Base-by-base conservation (phyloP, 2,888 invertebrate genomes). In the Platycheirus rosarum region DNA sequence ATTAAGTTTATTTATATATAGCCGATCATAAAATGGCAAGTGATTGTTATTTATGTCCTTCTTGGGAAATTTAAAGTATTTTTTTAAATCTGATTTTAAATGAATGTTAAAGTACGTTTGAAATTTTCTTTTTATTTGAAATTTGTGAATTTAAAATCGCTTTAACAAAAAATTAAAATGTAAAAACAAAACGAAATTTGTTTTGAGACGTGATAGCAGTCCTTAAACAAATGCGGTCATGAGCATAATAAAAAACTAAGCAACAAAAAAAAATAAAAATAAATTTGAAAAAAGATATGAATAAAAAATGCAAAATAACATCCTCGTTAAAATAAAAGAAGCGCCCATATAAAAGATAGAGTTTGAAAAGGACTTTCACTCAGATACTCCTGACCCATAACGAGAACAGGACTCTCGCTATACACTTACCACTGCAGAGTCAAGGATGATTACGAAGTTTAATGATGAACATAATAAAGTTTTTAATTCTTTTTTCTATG, bases 401-500 rank as follows among this genome's bases (percentile, higher is more conserved):
- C 60, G 66, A 49, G 9, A 32, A 32, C 8, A 32, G 8, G 29
- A 7, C 2, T 32, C 8, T 32, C n/a, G n/a, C 29, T 32, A 32
- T 32, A 32, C 8, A 5, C 6, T 23, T 7, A 18, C 44, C 46
- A n/a, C 29, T 66, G 29, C 29, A 48, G 29, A 62, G 62, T 73
- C 71, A 40, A 71, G 32, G 68, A 73, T 69, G 62, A 49, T 69
- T 79, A 79, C 57, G 48, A 73, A 69, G 53, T 70, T 75, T 75
- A 75, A 75, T 75, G 80, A 75, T 70, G 80, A 80, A 46, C 65
- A 75, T 70, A 49, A 75, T n/a, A n/a, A n/a, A n/a, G 68, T 46
- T 78, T 71, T 44, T 60, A 26, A 20, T 53, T 44, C 37, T 60
- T 57, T 23, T 26, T 23, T 26, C 53, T 42, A 79, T 79, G 68